Evolutionary conservation across 2,797 vertebrate genomes (phyloP).

Genomic region (Hyperoplus lanceolatus): DNA sequence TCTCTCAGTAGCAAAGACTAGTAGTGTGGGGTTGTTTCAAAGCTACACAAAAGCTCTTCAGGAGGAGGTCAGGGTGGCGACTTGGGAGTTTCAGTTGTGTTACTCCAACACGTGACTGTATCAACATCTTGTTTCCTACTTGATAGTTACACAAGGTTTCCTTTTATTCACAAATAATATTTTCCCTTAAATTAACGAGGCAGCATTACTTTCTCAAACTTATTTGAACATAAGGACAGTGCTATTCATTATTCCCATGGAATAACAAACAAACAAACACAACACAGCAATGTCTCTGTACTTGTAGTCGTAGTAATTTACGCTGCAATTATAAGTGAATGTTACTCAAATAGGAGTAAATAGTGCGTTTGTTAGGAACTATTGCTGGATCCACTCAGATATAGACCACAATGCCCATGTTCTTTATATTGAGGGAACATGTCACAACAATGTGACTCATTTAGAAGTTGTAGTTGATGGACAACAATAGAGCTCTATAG

Average conservation of each 20-base stretch:
- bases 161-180: constrained; percentile 30
- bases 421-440: neutral
- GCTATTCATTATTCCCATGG: neutral
- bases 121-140: neutral
- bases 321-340: too few relatives aligned
- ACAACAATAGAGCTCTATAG: neutral
- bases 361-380: too few relatives aligned
- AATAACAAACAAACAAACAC: too few relatives aligned
- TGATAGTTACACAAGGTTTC: constrained; percentile 18
- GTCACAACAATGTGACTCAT: neutral
- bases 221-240: neutral
- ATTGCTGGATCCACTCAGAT: too few relatives aligned
- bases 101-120: constrained; percentile 11
- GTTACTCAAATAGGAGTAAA: too few relatives aligned
- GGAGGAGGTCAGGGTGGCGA: constrained; percentile 11
- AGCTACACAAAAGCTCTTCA: constrained; percentile 26
- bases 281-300: neutral
- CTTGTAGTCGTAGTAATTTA: too few relatives aligned
- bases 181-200: neutral
- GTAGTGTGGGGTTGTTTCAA: constrained; percentile 17
- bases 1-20: constrained; percentile 14
- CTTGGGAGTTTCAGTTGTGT: constrained; percentile 10
- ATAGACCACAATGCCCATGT: neutral
- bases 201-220: constrained; percentile 23
- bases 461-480: neutral